Evolutionary conservation across 2,888 invertebrate genomes (phyloP), one percentile per base, ranked within the genome.

Genomic region (Sceliomorpha sp.): DNA sequence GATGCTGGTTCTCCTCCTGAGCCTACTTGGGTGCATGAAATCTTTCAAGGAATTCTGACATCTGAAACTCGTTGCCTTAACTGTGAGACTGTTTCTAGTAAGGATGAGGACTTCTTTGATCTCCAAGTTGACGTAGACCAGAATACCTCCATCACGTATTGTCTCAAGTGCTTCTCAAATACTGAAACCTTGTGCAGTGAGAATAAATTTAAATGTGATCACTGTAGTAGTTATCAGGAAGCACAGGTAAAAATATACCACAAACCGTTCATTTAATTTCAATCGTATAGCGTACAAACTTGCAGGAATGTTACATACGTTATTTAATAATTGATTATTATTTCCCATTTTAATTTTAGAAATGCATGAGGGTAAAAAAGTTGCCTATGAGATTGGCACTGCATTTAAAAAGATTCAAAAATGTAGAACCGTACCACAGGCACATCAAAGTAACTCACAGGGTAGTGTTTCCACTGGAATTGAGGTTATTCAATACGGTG

Each of bases 121-220:
- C 91, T 99, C 76, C 98, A 98, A 90, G 99, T 99, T 72, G 99
- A 99, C 88, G 98, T 99, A 36, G 99, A 99, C 88, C 99, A 99
- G 89, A 99, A 99, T 89, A 99, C 99, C 7, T 98, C 98, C 81
- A 99, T 99, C 77, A 99, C 98, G 0, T 98, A 99, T 89, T 99
- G 99, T 89, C 91, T 99, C 75, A 93, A 96, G 80, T 98, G 98
- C 89, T 99, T 98, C 89, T 98, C 98, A 86, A 98, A 98, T 89
- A 99, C 98, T 63, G 99, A 99, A 89, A 99, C 99, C 0, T 91
- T 99, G 36, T 98, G 98, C 90, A 97, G 96, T 83, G 99, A 99
- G 89, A 99, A 99, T 91, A 99, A 99, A 90, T 99, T 99, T 89
- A 98, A 99, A 90, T 99, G 99, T 89, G 99, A 99, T 91, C 96